Evolutionary conservation across 2,888 invertebrate species (phyloP), one percentile per base, ranked within the genome.

Genomic region (Scaptomyza polygonia): DNA sequence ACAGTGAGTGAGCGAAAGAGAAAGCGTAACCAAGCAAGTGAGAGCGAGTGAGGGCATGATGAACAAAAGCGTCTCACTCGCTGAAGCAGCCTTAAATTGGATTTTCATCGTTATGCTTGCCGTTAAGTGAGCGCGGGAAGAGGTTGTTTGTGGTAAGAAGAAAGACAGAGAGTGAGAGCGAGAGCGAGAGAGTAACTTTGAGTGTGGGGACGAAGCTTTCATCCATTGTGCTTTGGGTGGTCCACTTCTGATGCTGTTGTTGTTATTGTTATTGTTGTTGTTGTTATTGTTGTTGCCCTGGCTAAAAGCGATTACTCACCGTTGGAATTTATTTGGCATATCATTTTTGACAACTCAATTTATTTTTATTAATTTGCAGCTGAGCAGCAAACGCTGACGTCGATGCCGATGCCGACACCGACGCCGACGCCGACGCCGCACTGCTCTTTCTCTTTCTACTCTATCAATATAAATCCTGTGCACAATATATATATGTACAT

Each of bases 261-360:
- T 47, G 39, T 9, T 43, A 40, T 11, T 73, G 32, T 11, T 44
- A 29, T 11, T 47, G 39, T 9, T 43, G 45, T 11, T 73, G 32
- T 11, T 44, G 32, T 11, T 55, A 51, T 29, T 67, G 36, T 52
- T 70, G 66, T 52, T 59, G 58, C 52, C 44, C 61, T 52, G 65
- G 55, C 65, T 73, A 79, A 88, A 88, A 88, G 89, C 90, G 90
- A 91, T 91, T 91, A 91, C 90, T 91, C 91, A 91, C 88, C 86
- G 85, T 85, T 89, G 90, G 90, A 89, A 91, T 91, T 91, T 91
- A 91, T 91, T 91, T 91, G 89, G 89, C 90, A 90, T 91, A 91
- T 91, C 91, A 91, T 91, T 90, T 90, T 89, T 91, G 91, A 91
- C 91, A 91, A 91, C 91, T 91, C 91, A 91, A 91, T 91, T 91